These are phyloP conservation scores for Pygmarrhopalites habei DNA, from an alignment of 1,140 invertebrate genomes.

Conservation along the genomic window DNA sequence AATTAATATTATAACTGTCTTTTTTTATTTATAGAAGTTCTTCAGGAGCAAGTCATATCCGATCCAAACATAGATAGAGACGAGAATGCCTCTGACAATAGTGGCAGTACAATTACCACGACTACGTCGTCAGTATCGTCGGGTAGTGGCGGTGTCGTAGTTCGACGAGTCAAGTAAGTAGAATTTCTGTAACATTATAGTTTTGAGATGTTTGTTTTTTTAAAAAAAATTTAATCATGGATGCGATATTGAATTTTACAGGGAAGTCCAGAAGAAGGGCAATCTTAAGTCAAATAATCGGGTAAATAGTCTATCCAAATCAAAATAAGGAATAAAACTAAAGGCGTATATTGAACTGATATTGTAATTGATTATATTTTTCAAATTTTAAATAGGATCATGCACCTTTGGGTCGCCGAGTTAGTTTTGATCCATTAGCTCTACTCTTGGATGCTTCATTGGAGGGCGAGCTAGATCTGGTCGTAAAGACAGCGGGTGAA, in stretches of 20 bases:
- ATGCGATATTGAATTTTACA: too few relatives aligned
- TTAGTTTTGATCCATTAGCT: constrained; percentile 96
- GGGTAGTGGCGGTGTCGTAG: constrained; percentile 42
- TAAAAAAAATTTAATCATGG: too few relatives aligned
- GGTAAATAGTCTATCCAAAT: too few relatives aligned
- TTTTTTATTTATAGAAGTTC: too few relatives aligned
- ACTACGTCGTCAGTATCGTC: constrained; percentile 3
- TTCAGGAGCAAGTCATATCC: too few relatives aligned
- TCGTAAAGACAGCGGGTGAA: constrained; percentile 88
- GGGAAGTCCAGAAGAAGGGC: too few relatives aligned
- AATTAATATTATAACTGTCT: too few relatives aligned
- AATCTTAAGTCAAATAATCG: too few relatives aligned
- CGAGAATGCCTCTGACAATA: constrained; percentile 22
- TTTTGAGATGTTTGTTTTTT: too few relatives aligned
- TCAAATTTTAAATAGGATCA: constrained; percentile 35
- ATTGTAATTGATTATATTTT: background rate
- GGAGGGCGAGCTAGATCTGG: constrained; percentile 94
- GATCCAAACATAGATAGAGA: constrained; percentile 21
- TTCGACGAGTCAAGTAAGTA: constrained; percentile 61
- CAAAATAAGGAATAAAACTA: too few relatives aligned
- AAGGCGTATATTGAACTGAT: too few relatives aligned
- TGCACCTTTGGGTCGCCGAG: constrained; percentile 51
- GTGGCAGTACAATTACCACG: constrained; percentile 2
- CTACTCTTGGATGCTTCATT: constrained; percentile 88
- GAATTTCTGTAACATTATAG: constrained; percentile 51